phyloP scores from a whole-genome alignment of 2,888 invertebrate species.

The Eristalis intricaria region DNA sequence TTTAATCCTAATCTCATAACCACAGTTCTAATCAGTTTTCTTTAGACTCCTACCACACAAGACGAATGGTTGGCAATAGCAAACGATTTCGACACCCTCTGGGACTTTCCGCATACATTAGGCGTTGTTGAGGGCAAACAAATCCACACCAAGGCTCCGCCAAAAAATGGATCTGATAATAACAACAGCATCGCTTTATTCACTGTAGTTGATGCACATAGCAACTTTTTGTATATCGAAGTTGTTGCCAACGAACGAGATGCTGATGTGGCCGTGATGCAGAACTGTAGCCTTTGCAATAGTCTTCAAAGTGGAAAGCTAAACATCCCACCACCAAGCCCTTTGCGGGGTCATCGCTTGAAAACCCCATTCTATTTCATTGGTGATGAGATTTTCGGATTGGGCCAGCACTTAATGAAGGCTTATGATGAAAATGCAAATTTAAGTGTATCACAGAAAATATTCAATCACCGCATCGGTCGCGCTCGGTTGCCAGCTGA shows the following conservation, averaged over 20 bases:
- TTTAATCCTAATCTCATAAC: neutral
- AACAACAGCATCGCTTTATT: neutral
- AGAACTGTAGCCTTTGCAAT: neutral
- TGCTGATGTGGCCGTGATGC: neutral
- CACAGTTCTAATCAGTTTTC: neutral
- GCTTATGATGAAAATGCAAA: neutral
- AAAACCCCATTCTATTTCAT: neutral
- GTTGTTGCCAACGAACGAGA: slow-evolving; percentile 8
- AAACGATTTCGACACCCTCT: neutral
- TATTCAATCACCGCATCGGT: neutral
- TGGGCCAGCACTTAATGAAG: neutral
- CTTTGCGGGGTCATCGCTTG: neutral
- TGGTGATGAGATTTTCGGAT: neutral
- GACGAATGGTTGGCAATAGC: neutral
- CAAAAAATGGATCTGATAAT: neutral
- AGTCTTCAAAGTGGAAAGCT: neutral
- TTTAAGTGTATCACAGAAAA: neutral
- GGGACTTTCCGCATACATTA: slow-evolving; percentile 5
- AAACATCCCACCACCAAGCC: neutral
- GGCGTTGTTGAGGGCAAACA: slow-evolving; percentile 17
- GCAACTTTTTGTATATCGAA: slow-evolving; percentile 16
- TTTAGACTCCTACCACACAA: slow-evolving; percentile 1
- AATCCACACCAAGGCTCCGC: neutral
- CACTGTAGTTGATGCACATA: slow-evolving; percentile 18
- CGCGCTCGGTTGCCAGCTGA: neutral